Base-by-base conservation (phyloP, 2,888 invertebrate genomes). In the Cyaniris semiargus region DNA sequence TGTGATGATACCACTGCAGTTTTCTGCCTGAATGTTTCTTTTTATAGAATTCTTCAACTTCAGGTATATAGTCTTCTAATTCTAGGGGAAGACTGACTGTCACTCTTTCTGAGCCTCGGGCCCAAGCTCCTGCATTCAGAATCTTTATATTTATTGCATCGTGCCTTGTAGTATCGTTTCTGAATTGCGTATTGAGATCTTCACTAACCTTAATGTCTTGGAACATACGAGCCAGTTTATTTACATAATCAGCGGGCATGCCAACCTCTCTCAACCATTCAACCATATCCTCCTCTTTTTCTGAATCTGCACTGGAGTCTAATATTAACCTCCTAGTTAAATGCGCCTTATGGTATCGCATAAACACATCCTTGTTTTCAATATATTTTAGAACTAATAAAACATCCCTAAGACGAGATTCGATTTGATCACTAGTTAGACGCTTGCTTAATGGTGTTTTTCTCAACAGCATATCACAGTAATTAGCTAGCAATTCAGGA, bases 201-300 rank as follows among this genome's bases (percentile, higher is more conserved):
- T 99, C 98, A 88, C 98, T 99, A 76, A 95, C 98, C 95, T 99
- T 99, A 82, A 99, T 98, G 89, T 99, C 99, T 95, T 98, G 98
- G 90, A 98, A 98, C 99, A 99, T 99, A 82, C 99, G 95, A 10
- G 98, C 98, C 84, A 99, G 93, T 92, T 99, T 99, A 94, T 99
- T 99, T 23, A 99, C 99, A 94, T 98, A 99, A 92, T 99, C 99
- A 0, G 99, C 99, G 3, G 99, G 99, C 99, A 99, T 99, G 48
- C 99, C 99, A 21, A 99, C 98, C 91, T 99, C 99, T 82, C 99
- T 95, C 75, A 98, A 95, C 98, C 99, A 98, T 88, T 99, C 99
- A 0, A 99, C 99, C 98, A 99, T 99, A 87, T 98, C 98, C 91
- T 99, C 99, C 90, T 99, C 99, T 86, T 99, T 99, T 89, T 99